phyloP scores from a whole-genome alignment of 2,113 vertebrate genomes.

The Ceyx melanurus region DNA sequence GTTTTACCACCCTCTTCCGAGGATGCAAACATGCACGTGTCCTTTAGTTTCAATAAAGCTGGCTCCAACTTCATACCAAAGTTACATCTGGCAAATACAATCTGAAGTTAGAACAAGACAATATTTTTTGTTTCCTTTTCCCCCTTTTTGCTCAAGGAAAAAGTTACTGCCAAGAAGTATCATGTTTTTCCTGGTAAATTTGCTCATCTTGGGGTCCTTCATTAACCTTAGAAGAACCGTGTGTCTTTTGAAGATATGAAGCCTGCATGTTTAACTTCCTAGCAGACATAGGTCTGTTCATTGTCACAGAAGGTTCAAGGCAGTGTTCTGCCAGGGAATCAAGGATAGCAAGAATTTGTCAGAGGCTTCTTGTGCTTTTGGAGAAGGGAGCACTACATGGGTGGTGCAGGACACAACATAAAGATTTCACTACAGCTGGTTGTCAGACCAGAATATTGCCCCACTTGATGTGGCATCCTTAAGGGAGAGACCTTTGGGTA shows the following conservation, averaged over 20 bases:
- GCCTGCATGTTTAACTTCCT: background rate
- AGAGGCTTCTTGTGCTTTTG: background rate
- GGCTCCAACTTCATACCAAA: background rate
- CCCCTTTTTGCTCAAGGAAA: background rate
- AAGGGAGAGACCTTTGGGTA: background rate
- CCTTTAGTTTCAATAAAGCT: background rate
- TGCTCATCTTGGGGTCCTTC: background rate
- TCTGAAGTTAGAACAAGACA: background rate
- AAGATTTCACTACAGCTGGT: background rate
- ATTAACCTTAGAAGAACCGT: background rate
- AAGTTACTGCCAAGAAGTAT: background rate
- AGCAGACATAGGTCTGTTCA: background rate
- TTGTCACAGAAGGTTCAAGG: background rate
- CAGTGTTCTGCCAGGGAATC: background rate
- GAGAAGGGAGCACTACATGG: background rate
- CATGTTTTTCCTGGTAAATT: background rate
- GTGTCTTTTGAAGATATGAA: background rate
- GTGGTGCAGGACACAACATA: background rate
- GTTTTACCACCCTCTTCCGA: background rate
- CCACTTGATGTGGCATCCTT: fast-evolving
- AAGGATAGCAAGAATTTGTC: background rate
- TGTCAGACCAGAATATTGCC: background rate
- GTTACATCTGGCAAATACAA: background rate
- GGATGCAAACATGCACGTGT: background rate
- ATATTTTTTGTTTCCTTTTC: background rate